These are phyloP conservation scores for Cranoglanis bouderius DNA, from an alignment of 2,113 vertebrate species.

Conservation along the genomic window DNA sequence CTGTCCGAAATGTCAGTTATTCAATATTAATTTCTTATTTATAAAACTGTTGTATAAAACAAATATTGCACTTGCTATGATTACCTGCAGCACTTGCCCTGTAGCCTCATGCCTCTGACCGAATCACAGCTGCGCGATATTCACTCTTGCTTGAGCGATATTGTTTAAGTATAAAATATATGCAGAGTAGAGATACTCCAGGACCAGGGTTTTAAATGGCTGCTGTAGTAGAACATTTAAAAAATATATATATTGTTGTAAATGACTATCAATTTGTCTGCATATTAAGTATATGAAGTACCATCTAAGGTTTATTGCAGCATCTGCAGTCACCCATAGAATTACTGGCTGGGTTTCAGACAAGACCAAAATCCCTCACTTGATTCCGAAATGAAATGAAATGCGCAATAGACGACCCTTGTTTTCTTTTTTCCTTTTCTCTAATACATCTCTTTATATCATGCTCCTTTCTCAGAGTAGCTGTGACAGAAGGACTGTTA, in stretches of 20 bases:
- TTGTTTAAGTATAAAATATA: background rate
- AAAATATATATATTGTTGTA: background rate
- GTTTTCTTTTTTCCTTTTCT: background rate
- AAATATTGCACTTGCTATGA: background rate
- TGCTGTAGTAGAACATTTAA: background rate
- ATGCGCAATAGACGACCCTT: background rate
- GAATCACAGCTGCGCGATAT: background rate
- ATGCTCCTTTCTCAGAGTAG: background rate
- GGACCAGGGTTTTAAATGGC: background rate
- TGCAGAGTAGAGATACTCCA: background rate
- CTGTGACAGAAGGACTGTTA: constrained; percentile 29
- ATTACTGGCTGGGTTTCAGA: background rate
- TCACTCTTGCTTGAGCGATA: background rate
- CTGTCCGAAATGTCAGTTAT: background rate
- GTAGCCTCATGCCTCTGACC: background rate
- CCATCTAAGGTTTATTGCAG: background rate
- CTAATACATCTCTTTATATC: constrained; percentile 2
- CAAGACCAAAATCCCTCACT: constrained; percentile 1
- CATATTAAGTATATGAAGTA: background rate
- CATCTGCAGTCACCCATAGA: background rate
- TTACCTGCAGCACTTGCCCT: background rate
- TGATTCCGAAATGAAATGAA: background rate
- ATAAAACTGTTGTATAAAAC: background rate
- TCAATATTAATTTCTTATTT: background rate
- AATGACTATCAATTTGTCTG: background rate